Evolutionary conservation across 2,888 invertebrate genomes (phyloP), one percentile per base, ranked within the genome.

Genomic region (Tribolium freemani): DNA sequence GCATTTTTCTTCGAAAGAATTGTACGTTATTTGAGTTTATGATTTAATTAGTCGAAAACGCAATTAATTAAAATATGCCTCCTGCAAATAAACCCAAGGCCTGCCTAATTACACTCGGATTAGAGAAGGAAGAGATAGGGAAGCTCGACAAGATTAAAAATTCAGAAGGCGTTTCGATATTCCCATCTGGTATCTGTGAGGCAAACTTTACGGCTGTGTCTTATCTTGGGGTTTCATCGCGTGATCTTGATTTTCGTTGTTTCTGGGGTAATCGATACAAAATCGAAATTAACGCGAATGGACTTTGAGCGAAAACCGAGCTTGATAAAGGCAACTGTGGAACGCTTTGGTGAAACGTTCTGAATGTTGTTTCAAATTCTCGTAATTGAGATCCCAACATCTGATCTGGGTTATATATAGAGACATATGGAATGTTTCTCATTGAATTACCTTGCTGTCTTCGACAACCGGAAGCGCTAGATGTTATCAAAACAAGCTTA

Each of bases 1-100:
- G 13, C 38, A 21, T 54, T 66, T 66, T 53, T 66, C 26, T 54
- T 11, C 20, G 53, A 38, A 53, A 53, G 21, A 54, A 54, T 26
- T 46, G 64, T 21, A 21, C 53, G 45, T 66, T 45, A 66, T 66
- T 66, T 54, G 45, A 54, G 66, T 53, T 51, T 54, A 66, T 66
- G 53, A 66, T 56, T 68, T 68, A 68, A 58, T 68, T 68, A 57
- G 38, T 57, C 50, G 57, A 38, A 68, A 48, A 38, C 50, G 68
- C 68, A 68, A 68, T 68, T 58, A 68, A 68, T 68, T 58, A 50
- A 58, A 68, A 57, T 68, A 67, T 67, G 56, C 56, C 56, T 51
- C 46, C 68, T 57, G 48, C 48, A 58, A 58, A 66, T 66, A 66
- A 56, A 48, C 46, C 56, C 21, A 66, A 56, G 56, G 45, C 46